Conservation (phyloP, 2,113 vertebrate species). For the Herpailurus yagouaroundi region DNA sequence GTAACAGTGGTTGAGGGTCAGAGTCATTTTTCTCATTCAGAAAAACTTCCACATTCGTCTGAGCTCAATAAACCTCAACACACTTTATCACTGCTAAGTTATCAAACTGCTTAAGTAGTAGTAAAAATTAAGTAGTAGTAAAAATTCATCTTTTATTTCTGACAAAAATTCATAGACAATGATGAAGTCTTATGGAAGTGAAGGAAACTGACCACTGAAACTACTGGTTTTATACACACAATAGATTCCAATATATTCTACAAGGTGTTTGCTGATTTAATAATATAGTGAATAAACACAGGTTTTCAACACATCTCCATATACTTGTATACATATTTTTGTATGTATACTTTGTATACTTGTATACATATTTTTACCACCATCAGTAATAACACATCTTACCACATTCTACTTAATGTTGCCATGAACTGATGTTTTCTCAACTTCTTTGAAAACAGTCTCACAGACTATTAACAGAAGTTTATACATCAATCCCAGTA, state of each 20-base stretch:
- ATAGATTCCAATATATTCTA: not conserved
- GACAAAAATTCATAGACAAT: not conserved
- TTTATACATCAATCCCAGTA: not conserved
- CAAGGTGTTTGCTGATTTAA: not conserved
- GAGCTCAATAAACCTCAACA: not conserved
- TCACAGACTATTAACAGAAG: not conserved
- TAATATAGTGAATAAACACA: not conserved
- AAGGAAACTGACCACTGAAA: not conserved
- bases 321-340: not conserved
- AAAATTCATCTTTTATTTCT: not conserved
- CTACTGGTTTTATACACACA: not conserved
- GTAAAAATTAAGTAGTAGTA: too few relatives aligned
- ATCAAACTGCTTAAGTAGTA: not conserved
- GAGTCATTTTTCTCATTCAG: not conserved
- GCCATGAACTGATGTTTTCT: slow-evolving; percentile 11
- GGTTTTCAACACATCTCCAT: not conserved
- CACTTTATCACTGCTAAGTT: not conserved
- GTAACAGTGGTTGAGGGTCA: not conserved
- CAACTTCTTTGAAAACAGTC: not conserved
- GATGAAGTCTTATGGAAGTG: not conserved
- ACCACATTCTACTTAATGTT: not conserved
- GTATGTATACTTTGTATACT: not conserved
- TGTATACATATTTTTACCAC: not conserved
- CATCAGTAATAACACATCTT: not conserved
- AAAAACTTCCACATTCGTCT: not conserved